phyloP scores from a whole-genome alignment of 2,113 vertebrate genomes.

The Mesoclemmys tuberculata region DNA sequence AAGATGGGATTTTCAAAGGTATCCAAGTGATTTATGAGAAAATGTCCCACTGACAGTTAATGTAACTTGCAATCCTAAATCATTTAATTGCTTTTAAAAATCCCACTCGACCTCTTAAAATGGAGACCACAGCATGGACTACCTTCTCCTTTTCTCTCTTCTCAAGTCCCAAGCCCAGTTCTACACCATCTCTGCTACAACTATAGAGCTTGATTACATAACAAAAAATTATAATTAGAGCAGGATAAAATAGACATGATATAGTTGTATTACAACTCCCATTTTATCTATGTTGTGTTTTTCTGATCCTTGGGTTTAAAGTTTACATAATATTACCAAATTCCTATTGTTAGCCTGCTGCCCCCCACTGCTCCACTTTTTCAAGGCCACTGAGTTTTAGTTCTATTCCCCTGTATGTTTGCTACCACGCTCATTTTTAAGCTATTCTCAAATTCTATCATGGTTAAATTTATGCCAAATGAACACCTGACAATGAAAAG shows the following conservation, averaged over 20 bases:
- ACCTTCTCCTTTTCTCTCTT: neutral
- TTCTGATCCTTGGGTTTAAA: neutral
- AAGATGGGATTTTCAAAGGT: neutral
- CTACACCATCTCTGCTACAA: neutral
- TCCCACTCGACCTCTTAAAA: neutral
- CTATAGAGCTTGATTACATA: neutral
- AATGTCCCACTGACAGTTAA: neutral
- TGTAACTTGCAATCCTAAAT: neutral
- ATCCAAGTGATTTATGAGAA: neutral
- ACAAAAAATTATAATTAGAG: neutral
- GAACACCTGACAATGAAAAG: neutral
- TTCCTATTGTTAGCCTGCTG: neutral
- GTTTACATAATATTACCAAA: neutral
- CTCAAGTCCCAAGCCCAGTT: neutral
- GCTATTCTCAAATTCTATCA: neutral
- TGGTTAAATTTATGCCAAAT: neutral
- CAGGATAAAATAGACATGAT: neutral
- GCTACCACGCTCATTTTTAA: neutral
- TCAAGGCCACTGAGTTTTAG: neutral
- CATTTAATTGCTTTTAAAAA: neutral
- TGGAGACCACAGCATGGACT: neutral
- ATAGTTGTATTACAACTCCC: neutral
- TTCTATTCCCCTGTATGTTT: neutral
- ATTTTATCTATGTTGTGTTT: rapidly evolving
- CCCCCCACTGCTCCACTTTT: neutral